These are phyloP conservation scores for Pseudopipra pipra DNA, from an alignment of 2,113 vertebrate genomes.

Conservation along the genomic window DNA sequence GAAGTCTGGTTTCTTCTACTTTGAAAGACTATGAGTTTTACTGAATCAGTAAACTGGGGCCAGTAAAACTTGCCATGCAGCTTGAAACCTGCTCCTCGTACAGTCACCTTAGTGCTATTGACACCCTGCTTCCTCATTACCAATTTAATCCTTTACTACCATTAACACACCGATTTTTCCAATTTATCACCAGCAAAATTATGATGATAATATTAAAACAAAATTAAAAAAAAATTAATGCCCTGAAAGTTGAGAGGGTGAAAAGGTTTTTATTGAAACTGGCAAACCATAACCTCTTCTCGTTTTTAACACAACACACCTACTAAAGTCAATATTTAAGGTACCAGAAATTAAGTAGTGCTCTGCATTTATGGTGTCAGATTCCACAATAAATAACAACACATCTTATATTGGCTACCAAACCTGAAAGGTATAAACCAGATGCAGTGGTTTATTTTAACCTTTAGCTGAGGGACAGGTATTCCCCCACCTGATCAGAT, in stretches of 20 bases:
- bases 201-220: background rate
- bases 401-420: background rate
- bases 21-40: background rate
- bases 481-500: background rate
- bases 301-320: background rate
- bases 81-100: background rate
- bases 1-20: background rate
- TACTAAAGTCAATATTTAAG: background rate
- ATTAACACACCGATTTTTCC: background rate
- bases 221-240: background rate
- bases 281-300: background rate
- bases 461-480: background rate
- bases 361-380: background rate
- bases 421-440: background rate
- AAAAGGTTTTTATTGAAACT: background rate
- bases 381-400: background rate
- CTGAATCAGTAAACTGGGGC: background rate
- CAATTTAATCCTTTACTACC: background rate
- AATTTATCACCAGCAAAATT: background rate
- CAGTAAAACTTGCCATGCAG: background rate
- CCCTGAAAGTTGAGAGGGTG: background rate
- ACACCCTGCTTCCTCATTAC: background rate
- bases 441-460: background rate
- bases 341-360: background rate
- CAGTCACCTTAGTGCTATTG: background rate